These are phyloP conservation scores for Macroramphosus scolopax DNA, from an alignment of 2,797 vertebrate species.

Conservation along the genomic window DNA sequence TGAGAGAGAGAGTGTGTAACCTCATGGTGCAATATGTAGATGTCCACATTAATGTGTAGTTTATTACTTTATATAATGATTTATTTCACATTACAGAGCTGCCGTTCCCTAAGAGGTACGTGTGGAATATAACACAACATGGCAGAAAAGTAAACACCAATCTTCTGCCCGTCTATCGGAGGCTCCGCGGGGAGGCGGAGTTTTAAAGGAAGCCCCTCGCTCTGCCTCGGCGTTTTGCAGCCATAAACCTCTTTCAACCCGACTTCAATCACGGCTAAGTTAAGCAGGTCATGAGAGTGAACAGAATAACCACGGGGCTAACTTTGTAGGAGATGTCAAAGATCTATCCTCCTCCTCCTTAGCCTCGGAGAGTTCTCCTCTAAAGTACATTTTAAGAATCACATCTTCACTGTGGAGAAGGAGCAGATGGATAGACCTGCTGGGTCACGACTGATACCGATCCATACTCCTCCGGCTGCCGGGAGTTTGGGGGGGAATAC, in stretches of 20 bases:
- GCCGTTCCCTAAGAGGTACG: conserved; percentile 56
- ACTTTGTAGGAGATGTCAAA: conserved; percentile 72
- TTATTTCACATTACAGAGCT: conserved; percentile 47
- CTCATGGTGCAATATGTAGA: too few relatives aligned
- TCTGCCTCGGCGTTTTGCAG: conserved; percentile 61
- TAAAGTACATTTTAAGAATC: conserved; percentile 72
- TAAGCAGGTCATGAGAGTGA: conserved; percentile 71
- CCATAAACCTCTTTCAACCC: conserved; percentile 66
- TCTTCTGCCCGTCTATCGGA: conserved; percentile 68
- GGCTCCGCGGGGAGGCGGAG: conserved; percentile 57
- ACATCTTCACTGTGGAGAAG: conserved; percentile 66
- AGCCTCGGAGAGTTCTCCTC: conserved; percentile 66
- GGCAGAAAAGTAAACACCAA: conserved; percentile 72
- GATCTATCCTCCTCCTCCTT: conserved; percentile 63
- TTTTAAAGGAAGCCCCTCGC: conserved; percentile 58
- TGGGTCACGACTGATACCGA: conserved; percentile 62
- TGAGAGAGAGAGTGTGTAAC: too few relatives aligned
- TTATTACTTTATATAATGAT: too few relatives aligned
- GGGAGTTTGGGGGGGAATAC: conserved; percentile 61
- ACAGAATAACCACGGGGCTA: conserved; percentile 72
- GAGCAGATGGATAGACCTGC: conserved; percentile 59
- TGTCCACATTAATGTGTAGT: too few relatives aligned
- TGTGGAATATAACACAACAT: conserved; percentile 60
- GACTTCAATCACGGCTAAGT: conserved; percentile 72
- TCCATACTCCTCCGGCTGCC: conserved; percentile 62